Conservation (phyloP, 2,797 vertebrate species). For the Neosilurus hyrtlii region DNA sequence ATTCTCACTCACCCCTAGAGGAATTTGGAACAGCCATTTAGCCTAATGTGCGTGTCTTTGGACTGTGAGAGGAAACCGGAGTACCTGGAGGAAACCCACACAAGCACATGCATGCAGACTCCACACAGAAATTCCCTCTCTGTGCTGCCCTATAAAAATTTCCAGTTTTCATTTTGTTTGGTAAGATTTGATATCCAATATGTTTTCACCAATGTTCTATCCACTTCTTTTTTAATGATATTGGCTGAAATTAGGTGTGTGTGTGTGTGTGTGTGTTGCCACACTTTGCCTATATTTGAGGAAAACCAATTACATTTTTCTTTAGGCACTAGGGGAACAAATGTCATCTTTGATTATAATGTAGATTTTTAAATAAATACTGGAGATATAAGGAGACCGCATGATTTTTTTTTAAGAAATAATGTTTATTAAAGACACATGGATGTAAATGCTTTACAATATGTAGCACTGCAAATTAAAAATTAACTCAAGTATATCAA, state of each 20-base stretch:
- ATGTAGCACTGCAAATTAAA: not conserved
- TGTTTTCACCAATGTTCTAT: not conserved
- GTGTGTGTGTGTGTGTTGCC: constrained; percentile 59
- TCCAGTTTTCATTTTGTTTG: not conserved
- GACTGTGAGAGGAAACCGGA: too few relatives aligned
- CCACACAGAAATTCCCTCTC: too few relatives aligned
- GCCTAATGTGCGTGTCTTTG: too few relatives aligned
- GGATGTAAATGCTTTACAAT: not conserved
- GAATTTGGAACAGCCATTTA: too few relatives aligned
- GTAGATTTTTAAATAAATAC: not conserved
- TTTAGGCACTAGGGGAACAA: not conserved
- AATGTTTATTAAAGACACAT: not conserved
- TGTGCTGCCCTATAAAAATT: not conserved
- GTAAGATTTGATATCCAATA: not conserved
- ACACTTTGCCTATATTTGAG: constrained; percentile 49
- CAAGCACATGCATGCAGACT: too few relatives aligned
- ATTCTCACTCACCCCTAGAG: too few relatives aligned
- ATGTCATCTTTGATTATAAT: not conserved
- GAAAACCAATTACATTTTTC: not conserved
- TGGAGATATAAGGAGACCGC: not conserved
- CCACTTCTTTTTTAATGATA: not conserved
- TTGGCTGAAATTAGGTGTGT: constrained; percentile 31
- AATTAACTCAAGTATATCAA: not conserved
- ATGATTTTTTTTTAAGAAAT: not conserved
- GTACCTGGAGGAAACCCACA: too few relatives aligned